phyloP scores from a whole-genome alignment of 2,888 invertebrate species.

The Nasonovia ribisnigri region DNA sequence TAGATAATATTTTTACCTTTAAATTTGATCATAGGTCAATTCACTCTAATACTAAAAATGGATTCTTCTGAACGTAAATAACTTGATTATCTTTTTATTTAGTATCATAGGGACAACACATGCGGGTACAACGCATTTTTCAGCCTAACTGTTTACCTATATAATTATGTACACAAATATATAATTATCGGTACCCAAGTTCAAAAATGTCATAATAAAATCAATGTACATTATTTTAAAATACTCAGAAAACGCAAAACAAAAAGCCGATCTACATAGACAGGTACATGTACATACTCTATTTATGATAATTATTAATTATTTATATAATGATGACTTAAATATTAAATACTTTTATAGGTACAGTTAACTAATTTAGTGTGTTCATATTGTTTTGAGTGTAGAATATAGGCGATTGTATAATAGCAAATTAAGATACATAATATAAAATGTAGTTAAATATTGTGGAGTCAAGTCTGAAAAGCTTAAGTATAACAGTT shows the following conservation, averaged over 20 bases:
- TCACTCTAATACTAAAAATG: background rate
- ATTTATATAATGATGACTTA: background rate
- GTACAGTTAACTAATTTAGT: background rate
- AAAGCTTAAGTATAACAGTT: background rate
- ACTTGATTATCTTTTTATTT: background rate
- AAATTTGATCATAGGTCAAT: background rate
- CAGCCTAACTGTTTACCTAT: background rate
- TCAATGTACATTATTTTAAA: background rate
- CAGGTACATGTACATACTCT: too few species aligned
- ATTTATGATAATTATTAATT: background rate
- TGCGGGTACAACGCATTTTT: background rate
- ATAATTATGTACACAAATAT: too few species aligned
- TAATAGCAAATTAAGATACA: background rate
- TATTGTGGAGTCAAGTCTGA: background rate
- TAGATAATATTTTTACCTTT: background rate
- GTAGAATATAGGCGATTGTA: background rate
- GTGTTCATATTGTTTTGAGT: background rate
- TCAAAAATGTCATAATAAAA: background rate
- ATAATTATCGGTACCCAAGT: background rate
- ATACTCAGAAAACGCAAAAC: background rate
- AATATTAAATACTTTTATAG: background rate
- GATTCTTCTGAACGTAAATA: background rate
- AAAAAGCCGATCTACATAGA: too few species aligned
- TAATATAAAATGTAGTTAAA: background rate
- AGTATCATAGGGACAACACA: background rate